These are phyloP conservation scores for Falco rusticolus DNA, from an alignment of 2,797 vertebrate genomes.

Conservation along the genomic window DNA sequence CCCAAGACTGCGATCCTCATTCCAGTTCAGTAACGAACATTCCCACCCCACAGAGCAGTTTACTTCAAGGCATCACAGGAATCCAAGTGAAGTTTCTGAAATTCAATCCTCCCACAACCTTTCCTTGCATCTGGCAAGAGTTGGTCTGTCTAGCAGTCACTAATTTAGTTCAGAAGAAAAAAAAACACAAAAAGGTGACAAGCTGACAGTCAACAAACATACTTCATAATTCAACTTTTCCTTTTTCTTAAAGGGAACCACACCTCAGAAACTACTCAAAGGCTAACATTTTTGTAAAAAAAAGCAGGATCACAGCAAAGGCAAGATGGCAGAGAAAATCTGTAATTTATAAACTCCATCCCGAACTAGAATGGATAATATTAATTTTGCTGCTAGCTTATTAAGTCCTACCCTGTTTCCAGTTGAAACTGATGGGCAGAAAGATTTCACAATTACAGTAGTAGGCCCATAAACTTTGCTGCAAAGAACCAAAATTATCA, in stretches of 20 bases:
- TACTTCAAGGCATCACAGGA: not conserved
- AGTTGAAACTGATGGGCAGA: not conserved
- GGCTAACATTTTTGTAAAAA: not conserved
- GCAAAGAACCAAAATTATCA: not conserved
- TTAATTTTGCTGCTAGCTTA: not conserved
- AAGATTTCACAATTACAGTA: not conserved
- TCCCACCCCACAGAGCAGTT: not conserved
- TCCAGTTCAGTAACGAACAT: not conserved
- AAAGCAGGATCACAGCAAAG: not conserved
- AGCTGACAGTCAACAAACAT: not conserved
- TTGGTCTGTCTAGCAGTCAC: not conserved
- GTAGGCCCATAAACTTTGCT: not conserved
- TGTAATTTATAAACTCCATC: not conserved
- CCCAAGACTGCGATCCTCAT: not conserved
- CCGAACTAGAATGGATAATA: not conserved
- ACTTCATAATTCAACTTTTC: not conserved
- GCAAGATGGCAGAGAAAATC: not conserved
- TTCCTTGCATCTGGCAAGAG: not conserved
- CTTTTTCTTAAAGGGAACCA: not conserved
- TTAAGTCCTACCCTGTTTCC: not conserved
- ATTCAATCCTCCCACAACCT: not conserved
- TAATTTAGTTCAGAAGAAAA: not conserved
- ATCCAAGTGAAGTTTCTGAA: not conserved
- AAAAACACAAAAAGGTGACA: not conserved
- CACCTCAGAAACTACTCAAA: not conserved